Conservation (phyloP, 1,140 invertebrate species). For the Formica selysi region DNA sequence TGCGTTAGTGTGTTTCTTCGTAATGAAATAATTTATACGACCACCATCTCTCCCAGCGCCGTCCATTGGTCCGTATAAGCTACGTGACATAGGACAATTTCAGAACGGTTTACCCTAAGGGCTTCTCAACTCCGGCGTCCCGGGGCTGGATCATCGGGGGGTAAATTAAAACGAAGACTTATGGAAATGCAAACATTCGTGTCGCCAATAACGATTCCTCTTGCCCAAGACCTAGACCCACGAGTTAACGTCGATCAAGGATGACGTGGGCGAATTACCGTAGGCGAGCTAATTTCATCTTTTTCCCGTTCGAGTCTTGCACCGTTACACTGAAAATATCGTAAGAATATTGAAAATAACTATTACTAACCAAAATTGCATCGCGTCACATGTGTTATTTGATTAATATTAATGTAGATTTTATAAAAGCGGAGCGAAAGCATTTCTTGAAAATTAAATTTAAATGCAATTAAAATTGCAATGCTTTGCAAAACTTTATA, state of each 20-base stretch:
- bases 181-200: slow-evolving; percentile 71
- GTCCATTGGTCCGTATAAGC: slow-evolving; percentile 46
- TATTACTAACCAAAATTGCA: not conserved
- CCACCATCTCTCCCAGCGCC: not conserved
- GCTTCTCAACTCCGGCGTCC: slow-evolving; percentile 72
- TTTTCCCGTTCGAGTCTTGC: not conserved
- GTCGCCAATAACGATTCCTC: slow-evolving; percentile 55
- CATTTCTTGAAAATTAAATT: not conserved
- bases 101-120: slow-evolving; percentile 69
- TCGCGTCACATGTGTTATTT: not conserved
- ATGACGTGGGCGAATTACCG: slow-evolving; percentile 19
- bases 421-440: not conserved
- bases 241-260: slow-evolving; percentile 36
- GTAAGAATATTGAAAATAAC: not conserved
- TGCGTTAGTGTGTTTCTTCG: not conserved
- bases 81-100: slow-evolving; percentile 42
- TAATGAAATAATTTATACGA: slow-evolving; percentile 52
- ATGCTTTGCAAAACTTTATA: not conserved
- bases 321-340: not conserved
- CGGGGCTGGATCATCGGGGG: slow-evolving; percentile 69
- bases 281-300: slow-evolving; percentile 30
- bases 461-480: not conserved
- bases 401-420: not conserved
- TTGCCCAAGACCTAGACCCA: slow-evolving; percentile 35
- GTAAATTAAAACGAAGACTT: slow-evolving; percentile 79